Evolutionary conservation across 2,888 invertebrate species (phyloP).

Genomic region (Diabrotica balteata): DNA sequence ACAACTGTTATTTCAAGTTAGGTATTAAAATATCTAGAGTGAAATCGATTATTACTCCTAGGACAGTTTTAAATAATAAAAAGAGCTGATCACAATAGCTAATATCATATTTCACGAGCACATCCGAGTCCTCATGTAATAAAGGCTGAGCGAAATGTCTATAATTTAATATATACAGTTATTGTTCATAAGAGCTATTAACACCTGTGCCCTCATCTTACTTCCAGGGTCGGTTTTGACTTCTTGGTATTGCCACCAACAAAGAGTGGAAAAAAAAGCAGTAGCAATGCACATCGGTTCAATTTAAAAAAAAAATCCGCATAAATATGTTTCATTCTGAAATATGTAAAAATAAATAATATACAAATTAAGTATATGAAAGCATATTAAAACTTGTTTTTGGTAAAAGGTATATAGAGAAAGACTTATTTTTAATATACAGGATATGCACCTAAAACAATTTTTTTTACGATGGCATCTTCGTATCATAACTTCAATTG

Average conservation of each 20-base stretch:
- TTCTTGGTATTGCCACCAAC: background rate
- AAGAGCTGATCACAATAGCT: background rate
- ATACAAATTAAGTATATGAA: too few species aligned
- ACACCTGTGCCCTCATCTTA: slow-evolving; percentile 36
- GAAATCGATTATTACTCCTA: background rate
- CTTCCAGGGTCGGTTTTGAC: background rate
- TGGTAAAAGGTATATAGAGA: too few species aligned
- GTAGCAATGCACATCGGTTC: too few species aligned
- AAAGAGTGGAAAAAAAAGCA: background rate
- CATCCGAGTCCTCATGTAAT: slow-evolving; percentile 34
- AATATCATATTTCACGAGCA: slow-evolving; percentile 36
- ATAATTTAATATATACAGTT: slow-evolving; percentile 39
- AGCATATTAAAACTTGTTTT: too few species aligned
- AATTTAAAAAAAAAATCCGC: too few species aligned
- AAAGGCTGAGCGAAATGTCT: slow-evolving; percentile 35
- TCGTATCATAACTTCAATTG: too few species aligned
- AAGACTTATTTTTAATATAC: too few species aligned
- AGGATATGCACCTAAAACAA: too few species aligned
- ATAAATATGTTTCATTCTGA: too few species aligned
- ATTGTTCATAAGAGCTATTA: slow-evolving; percentile 39
- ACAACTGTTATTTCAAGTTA: background rate
- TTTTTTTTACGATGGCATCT: too few species aligned
- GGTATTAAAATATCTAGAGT: slow-evolving; percentile 5
- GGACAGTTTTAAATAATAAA: slow-evolving; percentile 4
- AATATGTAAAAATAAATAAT: too few species aligned